phyloP scores from a whole-genome alignment of 2,888 invertebrate genomes.

The Hemistola chrysoprasaria region DNA sequence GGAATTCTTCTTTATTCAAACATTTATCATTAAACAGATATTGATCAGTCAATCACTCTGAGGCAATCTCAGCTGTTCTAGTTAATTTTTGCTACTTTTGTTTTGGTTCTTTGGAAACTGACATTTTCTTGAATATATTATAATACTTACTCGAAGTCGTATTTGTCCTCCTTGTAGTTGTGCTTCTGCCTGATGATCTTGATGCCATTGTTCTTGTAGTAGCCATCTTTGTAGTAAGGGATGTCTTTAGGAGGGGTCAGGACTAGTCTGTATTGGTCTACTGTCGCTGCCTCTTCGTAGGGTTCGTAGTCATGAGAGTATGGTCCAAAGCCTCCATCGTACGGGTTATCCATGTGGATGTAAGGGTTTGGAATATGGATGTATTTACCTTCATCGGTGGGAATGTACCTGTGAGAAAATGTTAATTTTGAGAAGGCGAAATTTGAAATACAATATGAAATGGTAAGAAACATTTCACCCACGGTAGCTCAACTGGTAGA shows the following conservation, averaged over 20 bases:
- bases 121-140: conserved; percentile 3
- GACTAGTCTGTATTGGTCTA: conserved; percentile 61
- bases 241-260: conserved; percentile 58
- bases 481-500: too few relatives aligned
- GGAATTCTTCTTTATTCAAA: too few relatives aligned
- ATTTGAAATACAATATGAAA: too few relatives aligned
- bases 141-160: conserved; percentile 75
- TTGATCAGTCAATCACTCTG: too few relatives aligned
- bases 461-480: too few relatives aligned
- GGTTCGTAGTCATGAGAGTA: conserved; percentile 73
- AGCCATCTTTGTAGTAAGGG: conserved; percentile 74
- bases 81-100: too few relatives aligned
- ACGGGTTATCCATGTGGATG: conserved; percentile 76
- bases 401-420: conserved; percentile 63
- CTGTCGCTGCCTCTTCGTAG: conserved; percentile 71
- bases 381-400: conserved; percentile 75
- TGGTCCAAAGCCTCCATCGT: conserved; percentile 69
- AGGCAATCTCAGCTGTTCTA: too few relatives aligned
- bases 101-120: too few relatives aligned
- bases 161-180: conserved; percentile 75
- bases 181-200: conserved; percentile 75
- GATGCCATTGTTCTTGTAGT: conserved; percentile 78
- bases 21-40: too few relatives aligned
- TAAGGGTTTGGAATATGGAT: conserved; percentile 79
- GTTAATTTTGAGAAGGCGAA: conserved; percentile 9